These are phyloP conservation scores for Poecilobothrus nobilitatus DNA, from an alignment of 2,888 invertebrate species.

Conservation along the genomic window DNA sequence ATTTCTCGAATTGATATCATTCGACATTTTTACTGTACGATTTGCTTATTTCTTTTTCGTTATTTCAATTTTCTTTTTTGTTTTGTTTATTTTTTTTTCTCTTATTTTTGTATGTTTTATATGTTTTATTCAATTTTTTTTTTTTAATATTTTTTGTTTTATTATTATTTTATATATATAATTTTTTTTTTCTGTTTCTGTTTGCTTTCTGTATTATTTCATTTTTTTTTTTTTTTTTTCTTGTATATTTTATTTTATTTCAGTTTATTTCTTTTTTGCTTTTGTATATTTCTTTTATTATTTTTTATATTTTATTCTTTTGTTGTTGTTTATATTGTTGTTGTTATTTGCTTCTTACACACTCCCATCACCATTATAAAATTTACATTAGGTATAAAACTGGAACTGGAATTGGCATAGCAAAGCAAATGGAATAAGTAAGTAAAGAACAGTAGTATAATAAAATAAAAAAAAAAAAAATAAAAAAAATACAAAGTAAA, in stretches of 20 bases:
- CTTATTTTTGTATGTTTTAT: background rate
- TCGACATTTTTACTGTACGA: conserved; percentile 8
- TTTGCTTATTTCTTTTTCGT: background rate
- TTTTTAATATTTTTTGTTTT: background rate
- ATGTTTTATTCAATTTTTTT: background rate
- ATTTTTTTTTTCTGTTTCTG: background rate
- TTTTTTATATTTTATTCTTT: background rate
- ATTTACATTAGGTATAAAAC: background rate
- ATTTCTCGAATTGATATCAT: conserved; percentile 11
- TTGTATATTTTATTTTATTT: background rate
- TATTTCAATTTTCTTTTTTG: background rate
- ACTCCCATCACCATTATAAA: background rate
- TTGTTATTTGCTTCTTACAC: background rate
- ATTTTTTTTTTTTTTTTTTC: background rate
- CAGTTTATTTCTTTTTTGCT: background rate
- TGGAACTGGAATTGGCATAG: background rate
- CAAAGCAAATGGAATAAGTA: background rate
- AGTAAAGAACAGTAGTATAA: background rate
- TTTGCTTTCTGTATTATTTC: no score
- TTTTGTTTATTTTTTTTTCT: background rate
- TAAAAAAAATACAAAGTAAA: background rate
- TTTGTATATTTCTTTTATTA: background rate
- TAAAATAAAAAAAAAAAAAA: background rate
- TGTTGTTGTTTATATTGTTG: no score
- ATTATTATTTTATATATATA: background rate